These are phyloP conservation scores for Psilopsiagon aymara DNA, from an alignment of 2,113 vertebrate species.

Conservation along the genomic window DNA sequence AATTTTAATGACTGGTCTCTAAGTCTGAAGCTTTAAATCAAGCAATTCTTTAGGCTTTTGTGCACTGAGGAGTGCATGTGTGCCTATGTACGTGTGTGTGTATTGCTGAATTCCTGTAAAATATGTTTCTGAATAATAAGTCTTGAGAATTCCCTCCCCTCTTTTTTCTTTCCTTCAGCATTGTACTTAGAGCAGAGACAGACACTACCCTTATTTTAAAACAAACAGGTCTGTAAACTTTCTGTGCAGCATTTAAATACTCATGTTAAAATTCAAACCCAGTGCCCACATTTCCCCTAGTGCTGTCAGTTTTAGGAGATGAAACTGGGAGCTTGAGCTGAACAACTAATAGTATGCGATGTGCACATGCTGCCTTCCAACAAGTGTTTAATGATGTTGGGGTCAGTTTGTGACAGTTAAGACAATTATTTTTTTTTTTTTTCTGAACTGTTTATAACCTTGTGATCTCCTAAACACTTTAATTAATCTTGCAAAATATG, in stretches of 20 bases:
- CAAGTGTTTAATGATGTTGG: constrained; percentile 58
- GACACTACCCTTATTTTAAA: constrained; percentile 74
- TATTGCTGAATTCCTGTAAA: constrained; percentile 45
- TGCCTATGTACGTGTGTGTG: not conserved
- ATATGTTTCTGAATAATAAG: constrained; percentile 59
- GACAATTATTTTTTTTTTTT: constrained; percentile 62
- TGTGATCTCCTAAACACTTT: constrained; percentile 30
- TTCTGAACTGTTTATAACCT: constrained; percentile 38
- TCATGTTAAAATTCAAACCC: constrained; percentile 77
- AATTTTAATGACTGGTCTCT: constrained; percentile 68
- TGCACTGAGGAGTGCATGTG: not conserved
- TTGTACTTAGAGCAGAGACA: constrained; percentile 67
- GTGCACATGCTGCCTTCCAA: constrained; percentile 61
- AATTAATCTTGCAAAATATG: constrained; percentile 39
- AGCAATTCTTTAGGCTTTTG: constrained; percentile 27
- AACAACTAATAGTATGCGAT: constrained; percentile 60
- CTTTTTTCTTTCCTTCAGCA: constrained; percentile 43
- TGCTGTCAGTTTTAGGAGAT: constrained; percentile 78
- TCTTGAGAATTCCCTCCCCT: constrained; percentile 24
- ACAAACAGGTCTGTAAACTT: constrained; percentile 77
- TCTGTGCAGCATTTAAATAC: constrained; percentile 78
- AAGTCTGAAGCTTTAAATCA: constrained; percentile 38
- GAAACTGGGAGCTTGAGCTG: constrained; percentile 72
- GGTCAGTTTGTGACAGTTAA: constrained; percentile 61
- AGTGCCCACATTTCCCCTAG: constrained; percentile 69